phyloP scores from a whole-genome alignment of 2,113 vertebrate genomes.

The Tylochromis polylepis region DNA sequence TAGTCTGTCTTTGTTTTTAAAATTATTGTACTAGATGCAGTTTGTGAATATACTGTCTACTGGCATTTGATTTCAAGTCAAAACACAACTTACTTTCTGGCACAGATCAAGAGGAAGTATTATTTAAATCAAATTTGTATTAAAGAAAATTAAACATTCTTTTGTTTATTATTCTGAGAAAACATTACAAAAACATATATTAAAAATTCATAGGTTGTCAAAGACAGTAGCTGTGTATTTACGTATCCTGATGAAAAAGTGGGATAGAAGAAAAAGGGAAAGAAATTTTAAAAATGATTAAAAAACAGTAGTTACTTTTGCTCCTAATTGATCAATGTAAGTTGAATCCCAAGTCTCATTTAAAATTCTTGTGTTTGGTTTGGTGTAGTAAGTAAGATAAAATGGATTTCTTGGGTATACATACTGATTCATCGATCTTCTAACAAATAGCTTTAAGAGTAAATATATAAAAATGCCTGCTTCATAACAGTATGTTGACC shows the following conservation, averaged over 20 bases:
- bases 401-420: not conserved
- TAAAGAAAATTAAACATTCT: no score
- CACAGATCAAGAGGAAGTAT: not conserved
- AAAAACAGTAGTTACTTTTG: not conserved
- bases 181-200: not conserved
- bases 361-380: not conserved
- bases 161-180: not conserved
- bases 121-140: not conserved
- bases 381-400: not conserved
- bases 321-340: not conserved
- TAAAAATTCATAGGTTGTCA: not conserved
- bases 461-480: not conserved
- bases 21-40: not conserved
- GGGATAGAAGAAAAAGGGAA: not conserved
- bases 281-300: no score
- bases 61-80: not conserved
- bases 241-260: not conserved
- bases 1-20: constrained; percentile 1
- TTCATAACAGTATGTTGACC: not conserved
- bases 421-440: not conserved
- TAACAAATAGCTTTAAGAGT: not conserved
- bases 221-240: not conserved
- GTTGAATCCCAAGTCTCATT: not conserved
- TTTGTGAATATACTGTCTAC: not conserved
- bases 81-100: not conserved